Conservation (phyloP, 2,888 invertebrate species). For the Dryobotodes eremita region DNA sequence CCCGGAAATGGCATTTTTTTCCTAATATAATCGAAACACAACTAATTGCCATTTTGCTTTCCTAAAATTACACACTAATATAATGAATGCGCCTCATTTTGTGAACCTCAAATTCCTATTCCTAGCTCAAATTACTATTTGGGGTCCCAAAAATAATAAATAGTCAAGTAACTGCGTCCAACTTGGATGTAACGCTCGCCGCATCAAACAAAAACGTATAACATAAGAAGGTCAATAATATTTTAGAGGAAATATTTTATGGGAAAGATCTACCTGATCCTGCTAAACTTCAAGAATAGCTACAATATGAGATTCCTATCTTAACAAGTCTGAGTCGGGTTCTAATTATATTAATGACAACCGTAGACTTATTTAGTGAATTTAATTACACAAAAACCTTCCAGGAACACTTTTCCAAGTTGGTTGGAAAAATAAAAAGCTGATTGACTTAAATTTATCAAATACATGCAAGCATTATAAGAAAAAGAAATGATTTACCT, state of each 20-base stretch:
- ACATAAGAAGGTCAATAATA: not conserved
- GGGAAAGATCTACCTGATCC: too few species aligned
- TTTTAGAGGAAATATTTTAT: too few species aligned
- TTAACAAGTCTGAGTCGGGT: not conserved
- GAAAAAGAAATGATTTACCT: not conserved
- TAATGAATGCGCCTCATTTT: not conserved
- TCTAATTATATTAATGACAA: conserved; percentile 4
- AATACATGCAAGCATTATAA: not conserved
- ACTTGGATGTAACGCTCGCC: not conserved
- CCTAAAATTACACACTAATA: not conserved
- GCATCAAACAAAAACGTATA: not conserved
- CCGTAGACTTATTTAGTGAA: not conserved
- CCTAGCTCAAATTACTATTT: not conserved
- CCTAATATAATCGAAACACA: too few species aligned
- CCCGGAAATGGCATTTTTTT: not conserved
- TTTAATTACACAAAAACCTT: not conserved
- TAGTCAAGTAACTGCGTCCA: not conserved
- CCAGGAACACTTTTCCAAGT: not conserved
- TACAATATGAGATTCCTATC: not conserved
- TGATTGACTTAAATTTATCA: not conserved
- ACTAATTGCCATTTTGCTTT: too few species aligned
- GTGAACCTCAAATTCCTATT: not conserved
- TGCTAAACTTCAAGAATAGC: too few species aligned
- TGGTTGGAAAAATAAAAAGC: not conserved
- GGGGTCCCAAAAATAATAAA: not conserved